phyloP scores from a whole-genome alignment of 2,888 invertebrate genomes.

The Amphiduros pacificus region DNA sequence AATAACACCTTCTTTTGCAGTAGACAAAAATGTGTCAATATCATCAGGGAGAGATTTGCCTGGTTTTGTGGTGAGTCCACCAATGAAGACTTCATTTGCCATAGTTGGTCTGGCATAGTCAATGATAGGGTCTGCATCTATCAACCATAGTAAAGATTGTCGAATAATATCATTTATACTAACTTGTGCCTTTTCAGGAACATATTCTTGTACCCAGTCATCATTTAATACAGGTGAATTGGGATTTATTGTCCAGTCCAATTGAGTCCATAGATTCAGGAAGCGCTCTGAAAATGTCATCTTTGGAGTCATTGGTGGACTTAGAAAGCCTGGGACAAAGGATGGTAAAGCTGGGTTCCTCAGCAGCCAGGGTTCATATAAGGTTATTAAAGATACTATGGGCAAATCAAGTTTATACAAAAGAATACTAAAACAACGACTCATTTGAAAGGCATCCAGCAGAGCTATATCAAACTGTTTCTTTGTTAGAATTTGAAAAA shows the following conservation, averaged over 20 bases:
- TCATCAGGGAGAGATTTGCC: neutral
- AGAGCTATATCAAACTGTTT: neutral
- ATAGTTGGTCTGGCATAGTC: neutral
- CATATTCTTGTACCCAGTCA: neutral
- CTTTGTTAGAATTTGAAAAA: neutral
- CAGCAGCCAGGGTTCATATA: neutral
- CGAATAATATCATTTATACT: neutral
- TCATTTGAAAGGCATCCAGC: neutral
- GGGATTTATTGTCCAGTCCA: neutral
- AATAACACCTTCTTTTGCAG: neutral
- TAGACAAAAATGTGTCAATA: neutral
- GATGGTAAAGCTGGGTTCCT: neutral
- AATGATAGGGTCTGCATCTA: neutral
- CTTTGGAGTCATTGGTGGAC: neutral
- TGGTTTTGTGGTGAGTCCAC: neutral
- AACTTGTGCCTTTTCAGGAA: neutral
- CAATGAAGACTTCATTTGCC: neutral
- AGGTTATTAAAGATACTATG: neutral
- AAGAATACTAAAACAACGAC: neutral
- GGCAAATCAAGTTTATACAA: neutral
- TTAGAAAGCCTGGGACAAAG: neutral
- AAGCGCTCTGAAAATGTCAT: slow-evolving; percentile 1
- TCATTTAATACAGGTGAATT: neutral
- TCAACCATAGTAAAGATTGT: neutral
- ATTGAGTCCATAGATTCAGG: neutral